These are phyloP conservation scores for Albula glossodonta DNA, from an alignment of 2,113 vertebrate genomes.

Conservation along the genomic window DNA sequence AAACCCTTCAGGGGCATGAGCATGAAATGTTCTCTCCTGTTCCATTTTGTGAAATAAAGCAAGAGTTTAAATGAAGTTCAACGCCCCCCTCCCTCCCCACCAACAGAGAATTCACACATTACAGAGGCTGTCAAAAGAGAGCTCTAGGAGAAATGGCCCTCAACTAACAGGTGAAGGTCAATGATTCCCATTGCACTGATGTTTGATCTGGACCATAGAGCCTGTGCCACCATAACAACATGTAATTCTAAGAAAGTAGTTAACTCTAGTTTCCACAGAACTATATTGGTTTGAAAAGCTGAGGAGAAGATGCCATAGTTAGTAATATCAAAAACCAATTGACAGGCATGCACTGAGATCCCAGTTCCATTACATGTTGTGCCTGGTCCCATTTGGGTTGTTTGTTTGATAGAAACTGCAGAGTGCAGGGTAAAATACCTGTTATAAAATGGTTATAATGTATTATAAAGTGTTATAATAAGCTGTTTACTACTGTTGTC, in stretches of 20 bases:
- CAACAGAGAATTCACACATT: no score
- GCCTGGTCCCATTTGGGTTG: conserved; percentile 76
- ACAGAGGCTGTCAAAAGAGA: neutral
- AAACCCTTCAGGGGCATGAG: no score
- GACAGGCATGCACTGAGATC: conserved; percentile 74
- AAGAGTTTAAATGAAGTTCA: no score
- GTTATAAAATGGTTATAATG: no score
- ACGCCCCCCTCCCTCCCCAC: no score
- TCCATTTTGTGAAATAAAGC: no score
- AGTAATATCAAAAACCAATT: conserved; percentile 80
- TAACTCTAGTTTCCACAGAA: conserved; percentile 61
- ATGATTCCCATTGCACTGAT: neutral
- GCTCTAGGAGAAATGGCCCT: neutral
- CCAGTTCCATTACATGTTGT: conserved; percentile 78
- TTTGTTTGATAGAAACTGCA: conserved; percentile 84
- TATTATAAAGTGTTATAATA: no score
- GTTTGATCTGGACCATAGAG: conserved; percentile 36
- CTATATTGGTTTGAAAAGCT: conserved; percentile 69
- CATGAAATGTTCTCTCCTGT: no score
- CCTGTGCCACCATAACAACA: conserved; percentile 49
- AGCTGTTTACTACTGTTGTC: no score
- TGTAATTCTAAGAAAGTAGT: conserved; percentile 50
- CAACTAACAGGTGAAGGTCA: conserved; percentile 36
- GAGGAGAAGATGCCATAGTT: conserved; percentile 71
- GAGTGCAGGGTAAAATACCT: conserved; percentile 83